Base-by-base conservation (phyloP, 2,888 invertebrate genomes). In the Tiliacea aurago region DNA sequence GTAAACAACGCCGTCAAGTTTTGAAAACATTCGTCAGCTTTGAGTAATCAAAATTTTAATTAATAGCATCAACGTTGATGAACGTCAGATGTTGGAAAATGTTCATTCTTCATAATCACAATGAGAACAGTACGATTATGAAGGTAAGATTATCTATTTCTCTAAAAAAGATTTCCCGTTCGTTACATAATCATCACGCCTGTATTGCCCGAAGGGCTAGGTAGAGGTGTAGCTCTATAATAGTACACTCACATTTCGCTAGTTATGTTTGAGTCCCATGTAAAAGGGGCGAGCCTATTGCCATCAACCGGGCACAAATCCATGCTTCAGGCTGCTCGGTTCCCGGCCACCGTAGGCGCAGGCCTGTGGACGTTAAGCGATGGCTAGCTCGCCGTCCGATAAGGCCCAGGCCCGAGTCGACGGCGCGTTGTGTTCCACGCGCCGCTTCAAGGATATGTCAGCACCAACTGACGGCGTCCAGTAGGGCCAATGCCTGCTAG, bases 41-140 rank as follows among this genome's bases (percentile, higher is more conserved):
- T 49, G 63, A 33, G 56, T 73, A 63, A 73, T 59, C 69, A 68
- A 69, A 47, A 15, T 37, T 53, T 9, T 74, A 58, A 74, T 74
- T 73, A 58, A 74, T 47, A 20, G 28, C 20, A 41, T 67, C 51
- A 47, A 23, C 41, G 59, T 43, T 76, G n/a, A 47, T 61, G 5
- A 33, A 47, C 13, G 15, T 61, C 37, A 41, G 62, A 51, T 23
- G 47, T 33, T 43, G 13, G 41, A 28, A 47, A 69, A 69, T 41
- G 20, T 18, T n/a, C 2, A 18, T 45, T 55, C 4, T 55, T 66
- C 18, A 13, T 45, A 53, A 45, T 55, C 6, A 23, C 13, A 20
- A 20, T 10, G 45, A 37, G 37, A 37, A 47, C 15, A 1, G 9
- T 58, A 23, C 20, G 13, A 33, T 51, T 65, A 43, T 11, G 0